Percentiles rank a stretch among this genome's conserved stretches.
Conservation (phyloP, 2,797 vertebrate genomes). For the Chrosomus eos region DNA sequence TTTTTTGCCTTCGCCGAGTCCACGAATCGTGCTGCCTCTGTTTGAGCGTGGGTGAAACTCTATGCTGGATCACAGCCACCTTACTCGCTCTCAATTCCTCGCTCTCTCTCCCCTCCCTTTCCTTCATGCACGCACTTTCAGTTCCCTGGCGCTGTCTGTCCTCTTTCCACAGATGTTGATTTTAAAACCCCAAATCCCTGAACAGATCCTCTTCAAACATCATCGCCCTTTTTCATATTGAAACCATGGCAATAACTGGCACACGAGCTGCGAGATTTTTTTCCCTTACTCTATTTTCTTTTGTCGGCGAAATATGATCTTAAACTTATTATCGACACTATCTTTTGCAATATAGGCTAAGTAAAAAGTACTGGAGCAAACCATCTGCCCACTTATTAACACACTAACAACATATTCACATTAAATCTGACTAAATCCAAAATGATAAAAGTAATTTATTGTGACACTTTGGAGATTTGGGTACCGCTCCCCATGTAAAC, state of each 20-base stretch:
- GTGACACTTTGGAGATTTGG: not conserved
- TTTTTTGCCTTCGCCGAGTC: slow-evolving; percentile 62
- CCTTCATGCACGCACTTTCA: not conserved
- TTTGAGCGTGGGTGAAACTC: slow-evolving; percentile 68
- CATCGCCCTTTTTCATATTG: not conserved
- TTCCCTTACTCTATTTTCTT: not conserved
- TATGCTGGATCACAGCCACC: slow-evolving; percentile 46
- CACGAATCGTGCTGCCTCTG: slow-evolving; percentile 64
- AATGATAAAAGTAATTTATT: not conserved
- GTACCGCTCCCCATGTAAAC: no score
- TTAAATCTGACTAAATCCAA: not conserved
- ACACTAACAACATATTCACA: not conserved
- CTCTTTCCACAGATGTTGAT: slow-evolving; percentile 3
- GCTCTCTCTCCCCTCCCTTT: not conserved
- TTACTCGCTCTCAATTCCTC: slow-evolving; percentile 27
- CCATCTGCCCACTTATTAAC: not conserved
- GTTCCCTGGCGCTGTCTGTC: not conserved
- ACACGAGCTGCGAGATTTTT: not conserved
- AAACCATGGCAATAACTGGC: not conserved
- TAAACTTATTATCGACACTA: not conserved
- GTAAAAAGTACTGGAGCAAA: not conserved
- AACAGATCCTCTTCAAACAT: not conserved
- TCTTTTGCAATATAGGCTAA: not conserved
- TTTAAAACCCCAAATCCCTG: slow-evolving; percentile 10
- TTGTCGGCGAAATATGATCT: not conserved